phyloP scores from a whole-genome alignment of 2,113 vertebrate genomes.

The Pontoporia blainvillei region DNA sequence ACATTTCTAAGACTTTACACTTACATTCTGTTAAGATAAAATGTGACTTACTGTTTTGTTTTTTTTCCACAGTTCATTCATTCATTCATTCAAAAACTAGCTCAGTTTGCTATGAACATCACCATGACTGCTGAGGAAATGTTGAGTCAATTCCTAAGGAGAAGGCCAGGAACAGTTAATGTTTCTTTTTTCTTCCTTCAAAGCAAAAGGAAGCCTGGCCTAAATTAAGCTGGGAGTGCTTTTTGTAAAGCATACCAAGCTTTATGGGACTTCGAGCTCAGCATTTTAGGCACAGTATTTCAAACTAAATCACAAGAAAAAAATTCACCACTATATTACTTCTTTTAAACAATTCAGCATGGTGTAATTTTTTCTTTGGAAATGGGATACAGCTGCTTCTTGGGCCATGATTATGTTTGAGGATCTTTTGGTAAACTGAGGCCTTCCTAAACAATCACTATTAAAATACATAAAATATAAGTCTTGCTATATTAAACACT shows the following conservation, averaged over 20 bases:
- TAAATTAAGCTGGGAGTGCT: constrained; percentile 80
- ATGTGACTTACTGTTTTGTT: not conserved
- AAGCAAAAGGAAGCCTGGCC: constrained; percentile 81
- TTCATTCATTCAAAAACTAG: not conserved
- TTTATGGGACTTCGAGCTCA: constrained; percentile 83
- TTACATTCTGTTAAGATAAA: not conserved
- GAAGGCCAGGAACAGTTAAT: constrained; percentile 72
- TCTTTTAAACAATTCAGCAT: constrained; percentile 83
- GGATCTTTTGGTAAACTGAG: constrained; percentile 75
- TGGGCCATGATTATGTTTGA: constrained; percentile 75
- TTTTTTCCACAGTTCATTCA: not conserved
- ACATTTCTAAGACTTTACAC: not conserved
- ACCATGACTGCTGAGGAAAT: constrained; percentile 44
- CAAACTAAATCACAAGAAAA: constrained; percentile 82
- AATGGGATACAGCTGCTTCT: constrained; percentile 82
- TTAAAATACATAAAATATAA: constrained; percentile 71
- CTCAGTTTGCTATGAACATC: constrained; percentile 8
- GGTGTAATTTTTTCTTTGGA: constrained; percentile 71
- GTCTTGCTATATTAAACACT: constrained; percentile 48
- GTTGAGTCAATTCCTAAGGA: constrained; percentile 60
- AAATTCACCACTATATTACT: constrained; percentile 77
- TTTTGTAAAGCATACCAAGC: constrained; percentile 80
- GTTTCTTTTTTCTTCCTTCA: constrained; percentile 79
- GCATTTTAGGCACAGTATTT: constrained; percentile 80
- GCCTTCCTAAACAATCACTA: constrained; percentile 53